A percentile compares a stretch with the other conserved stretches of the same genome.
phyloP scores from a whole-genome alignment of 2,113 vertebrate genomes.

The Helogale parvula region DNA sequence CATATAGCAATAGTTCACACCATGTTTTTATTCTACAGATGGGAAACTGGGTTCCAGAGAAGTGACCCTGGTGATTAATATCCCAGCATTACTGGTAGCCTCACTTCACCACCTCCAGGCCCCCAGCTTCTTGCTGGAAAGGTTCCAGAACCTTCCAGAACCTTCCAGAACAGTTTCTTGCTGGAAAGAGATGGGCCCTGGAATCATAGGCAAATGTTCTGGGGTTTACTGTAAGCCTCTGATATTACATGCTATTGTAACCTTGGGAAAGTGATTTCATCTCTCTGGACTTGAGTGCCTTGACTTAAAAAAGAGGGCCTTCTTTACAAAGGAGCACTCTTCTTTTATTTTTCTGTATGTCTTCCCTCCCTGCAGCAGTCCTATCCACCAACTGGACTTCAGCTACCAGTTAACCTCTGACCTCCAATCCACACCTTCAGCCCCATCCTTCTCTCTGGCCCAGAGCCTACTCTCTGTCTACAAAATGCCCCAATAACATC shows the following conservation, averaged over 20 bases:
- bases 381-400: not conserved
- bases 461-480: not conserved
- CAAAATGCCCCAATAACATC: not conserved
- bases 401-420: not conserved
- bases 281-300: not conserved
- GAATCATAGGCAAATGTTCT: not conserved
- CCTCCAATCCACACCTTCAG: not conserved
- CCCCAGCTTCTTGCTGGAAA: not conserved
- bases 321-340: not conserved
- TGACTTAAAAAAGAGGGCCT: not conserved
- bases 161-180: not conserved
- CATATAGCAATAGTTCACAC: not conserved
- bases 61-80: not conserved
- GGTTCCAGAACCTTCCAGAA: no score
- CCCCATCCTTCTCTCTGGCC: not conserved
- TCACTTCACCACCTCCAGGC: no score
- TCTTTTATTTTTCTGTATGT: not conserved
- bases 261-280: no score
- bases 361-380: not conserved
- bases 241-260: no score
- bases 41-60: not conserved
- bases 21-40: not conserved
- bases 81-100: not conserved
- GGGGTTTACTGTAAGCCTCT: not conserved
- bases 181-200: not conserved